Evolutionary conservation across 2,113 vertebrate species (phyloP), one percentile per base, ranked within the genome.

Genomic region (Capra hircus): DNA sequence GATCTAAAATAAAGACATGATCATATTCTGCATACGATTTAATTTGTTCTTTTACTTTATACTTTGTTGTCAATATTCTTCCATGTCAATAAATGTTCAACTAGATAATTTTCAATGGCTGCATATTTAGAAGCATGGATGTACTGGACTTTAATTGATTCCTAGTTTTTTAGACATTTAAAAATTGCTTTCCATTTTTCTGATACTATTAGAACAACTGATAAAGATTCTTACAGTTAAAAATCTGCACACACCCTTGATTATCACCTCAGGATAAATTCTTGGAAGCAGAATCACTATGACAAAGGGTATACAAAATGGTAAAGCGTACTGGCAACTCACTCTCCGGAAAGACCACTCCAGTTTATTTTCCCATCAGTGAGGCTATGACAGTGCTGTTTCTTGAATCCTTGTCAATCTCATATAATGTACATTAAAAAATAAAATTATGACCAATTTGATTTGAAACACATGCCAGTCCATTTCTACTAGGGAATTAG

Each of bases 141-240:
- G 8, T 59, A 77, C 14, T 45, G 57, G 60, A 95, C 91, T 93
- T 89, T 87, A 94, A 97, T 3, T 86, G 30, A 90, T 64, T 84
- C 23, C 3, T 93, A 85, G 45, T 96, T 21, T 95, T 97, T 90
- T 36, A 86, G 59, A 71, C 43, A 93, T 81, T 97, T 97, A 88
- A 87, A 82, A 90, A 86, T 82, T 87, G 5, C 77, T 92, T 92
- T 74, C 64, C 36, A 82, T 45, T 91, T 93, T 93, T 96, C 77
- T 87, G n/a, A 53, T 95, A 40, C 55, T 86, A 80, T 52, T 55
- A 80, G 28, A 74, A 74, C 36, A 40, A 40, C 21, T 74, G 67
- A 74, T 40, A 74, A 74, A 74, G 36, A 74, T 23, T 74, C 67
- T 84, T 95, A 86, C 0, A 86, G 50, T 43, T 95, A 95, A 96